A percentile compares a stretch with the other conserved stretches of the same genome.
Evolutionary conservation across 1,140 invertebrate species (phyloP).

Genomic region (Drosophila ogumai): DNA sequence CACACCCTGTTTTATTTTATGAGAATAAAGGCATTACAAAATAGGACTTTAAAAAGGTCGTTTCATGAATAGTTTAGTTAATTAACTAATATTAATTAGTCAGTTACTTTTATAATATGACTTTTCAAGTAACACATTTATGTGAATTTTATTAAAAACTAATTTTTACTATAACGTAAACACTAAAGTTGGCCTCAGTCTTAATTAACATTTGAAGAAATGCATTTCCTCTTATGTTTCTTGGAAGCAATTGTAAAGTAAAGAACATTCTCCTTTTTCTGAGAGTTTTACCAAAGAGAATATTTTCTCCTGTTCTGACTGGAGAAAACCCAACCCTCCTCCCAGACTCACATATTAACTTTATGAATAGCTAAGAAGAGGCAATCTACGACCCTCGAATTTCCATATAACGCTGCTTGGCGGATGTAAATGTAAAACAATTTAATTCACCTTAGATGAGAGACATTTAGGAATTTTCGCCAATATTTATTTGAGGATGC

Average conservation of each 20-base stretch:
- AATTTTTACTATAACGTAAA: not conserved
- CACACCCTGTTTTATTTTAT: not conserved
- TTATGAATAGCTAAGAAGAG: conserved; percentile 5
- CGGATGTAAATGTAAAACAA: conserved; percentile 13
- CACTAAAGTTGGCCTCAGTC: not conserved
- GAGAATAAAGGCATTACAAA: not conserved
- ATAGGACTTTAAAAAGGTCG: not conserved
- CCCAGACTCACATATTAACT: conserved; percentile 1
- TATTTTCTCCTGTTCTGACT: not conserved
- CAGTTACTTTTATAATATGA: not conserved
- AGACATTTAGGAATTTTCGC: conserved; percentile 6
- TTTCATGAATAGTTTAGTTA: too few relatives aligned
- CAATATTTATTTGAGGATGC: conserved; percentile 2
- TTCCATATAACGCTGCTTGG: not conserved
- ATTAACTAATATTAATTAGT: too few relatives aligned
- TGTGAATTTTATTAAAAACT: not conserved
- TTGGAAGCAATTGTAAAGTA: too few relatives aligned
- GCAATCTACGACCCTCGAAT: conserved; percentile 8
- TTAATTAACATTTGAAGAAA: not conserved
- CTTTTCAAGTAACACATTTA: not conserved
- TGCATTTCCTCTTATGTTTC: not conserved
- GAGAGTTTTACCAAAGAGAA: not conserved
- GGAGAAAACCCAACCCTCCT: not conserved
- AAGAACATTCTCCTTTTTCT: too few relatives aligned
- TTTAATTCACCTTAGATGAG: conserved; percentile 13